phyloP scores from a whole-genome alignment of 2,888 invertebrate genomes.

The Steinernema hermaphroditum region DNA sequence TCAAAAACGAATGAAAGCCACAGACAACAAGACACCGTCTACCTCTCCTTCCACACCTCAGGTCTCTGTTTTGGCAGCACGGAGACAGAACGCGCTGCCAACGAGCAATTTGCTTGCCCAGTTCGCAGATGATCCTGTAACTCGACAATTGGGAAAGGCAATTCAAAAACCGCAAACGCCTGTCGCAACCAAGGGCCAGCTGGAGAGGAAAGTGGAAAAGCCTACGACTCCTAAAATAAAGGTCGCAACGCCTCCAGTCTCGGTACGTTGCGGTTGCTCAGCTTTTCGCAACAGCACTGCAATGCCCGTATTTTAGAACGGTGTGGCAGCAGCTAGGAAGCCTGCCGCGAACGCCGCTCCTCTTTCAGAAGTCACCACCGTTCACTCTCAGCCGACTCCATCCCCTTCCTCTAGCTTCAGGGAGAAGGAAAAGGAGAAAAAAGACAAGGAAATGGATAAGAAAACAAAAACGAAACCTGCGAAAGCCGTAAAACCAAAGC shows the following conservation, averaged over 20 bases:
- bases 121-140: neutral
- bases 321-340: neutral
- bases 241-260: neutral
- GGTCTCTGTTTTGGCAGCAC: neutral
- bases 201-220: neutral
- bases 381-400: too few relatives aligned
- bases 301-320: constrained; percentile 22
- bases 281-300: constrained; percentile 8
- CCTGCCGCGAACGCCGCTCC: neutral
- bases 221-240: neutral
- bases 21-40: neutral
- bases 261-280: constrained; percentile 5
- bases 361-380: neutral
- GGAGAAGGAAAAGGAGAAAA: neutral
- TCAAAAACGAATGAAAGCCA: too few relatives aligned
- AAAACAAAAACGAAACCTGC: neutral
- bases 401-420: too few relatives aligned
- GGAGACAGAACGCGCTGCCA: constrained; percentile 18
- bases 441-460: neutral
- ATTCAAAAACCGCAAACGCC: neutral
- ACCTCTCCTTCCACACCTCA: neutral
- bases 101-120: constrained; percentile 18
- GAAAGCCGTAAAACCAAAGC: constrained; percentile 1
- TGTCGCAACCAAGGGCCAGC: neutral
- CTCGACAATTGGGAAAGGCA: neutral